Base-by-base conservation (phyloP, 2,797 vertebrate species). In the Eulemur coronatus region DNA sequence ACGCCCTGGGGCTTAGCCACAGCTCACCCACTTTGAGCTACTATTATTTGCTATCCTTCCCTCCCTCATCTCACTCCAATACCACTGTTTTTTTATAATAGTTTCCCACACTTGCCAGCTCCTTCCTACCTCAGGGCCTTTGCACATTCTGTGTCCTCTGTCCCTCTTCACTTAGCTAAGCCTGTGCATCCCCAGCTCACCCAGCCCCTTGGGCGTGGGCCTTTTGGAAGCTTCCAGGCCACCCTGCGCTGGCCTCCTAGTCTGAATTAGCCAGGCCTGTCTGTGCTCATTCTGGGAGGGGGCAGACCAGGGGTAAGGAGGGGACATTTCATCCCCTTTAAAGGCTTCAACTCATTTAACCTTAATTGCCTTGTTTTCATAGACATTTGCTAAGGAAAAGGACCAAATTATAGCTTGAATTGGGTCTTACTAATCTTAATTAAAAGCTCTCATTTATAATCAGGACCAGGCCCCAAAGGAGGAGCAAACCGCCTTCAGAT, bases 311-410 rank as follows among this genome's bases (percentile, higher is more conserved):
- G 94, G 94, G 95, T 84, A 59, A 79, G 43, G 79, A 94, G 69
- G 50, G 96, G 89, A 17, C 73, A 92, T 69, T 91, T 75, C 91
- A 80, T 50, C 81, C 95, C 95, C 94, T 98, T 98, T 98, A 98
- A 98, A 93, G 95, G 92, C 98, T 98, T 98, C 97, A 98, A 98
- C 96, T 98, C 98, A 98, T 99, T 99, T 98, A 98, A 98, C 95
- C 96, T 98, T 98, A 99, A 99, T 98, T 98, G 98, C 98, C 98
- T 98, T 95, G 96, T 98, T 98, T 99, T 99, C 98, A 98, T 98
- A 98, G 98, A 98, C 97, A 97, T 98, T 98, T 98, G 95, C 97
- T 96, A 97, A 98, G 97, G 97, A 97, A 98, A 98, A 97, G 98
- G 98, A 98, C 98, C 98, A 98, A 98, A 98, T 98, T 98, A 98